These are phyloP conservation scores for Enoplolaimus lenunculus DNA, from an alignment of 2,888 invertebrate genomes.

Conservation along the genomic window DNA sequence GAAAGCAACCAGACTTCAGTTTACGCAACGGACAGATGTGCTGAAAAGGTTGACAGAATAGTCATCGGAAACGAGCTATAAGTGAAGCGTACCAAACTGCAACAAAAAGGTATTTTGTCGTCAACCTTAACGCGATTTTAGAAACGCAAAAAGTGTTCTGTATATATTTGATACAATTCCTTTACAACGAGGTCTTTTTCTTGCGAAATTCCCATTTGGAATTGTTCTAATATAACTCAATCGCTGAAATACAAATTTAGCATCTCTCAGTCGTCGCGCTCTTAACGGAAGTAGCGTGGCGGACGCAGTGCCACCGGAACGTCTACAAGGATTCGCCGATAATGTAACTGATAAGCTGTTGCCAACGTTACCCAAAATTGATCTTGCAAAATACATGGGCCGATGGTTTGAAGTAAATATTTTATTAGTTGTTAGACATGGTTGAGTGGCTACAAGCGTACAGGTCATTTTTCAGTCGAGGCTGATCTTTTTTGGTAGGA, in stretches of 20 bases:
- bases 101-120: too few species aligned
- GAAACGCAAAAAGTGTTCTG: neutral
- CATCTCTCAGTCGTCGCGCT: constrained; percentile 37
- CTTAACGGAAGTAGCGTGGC: constrained; percentile 40
- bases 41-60: too few species aligned
- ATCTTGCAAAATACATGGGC: constrained; percentile 39
- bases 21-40: too few species aligned
- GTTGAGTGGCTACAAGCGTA: too few species aligned
- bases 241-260: too few species aligned
- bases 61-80: too few species aligned
- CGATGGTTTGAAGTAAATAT: constrained; percentile 35
- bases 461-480: too few species aligned
- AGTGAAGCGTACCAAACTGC: too few species aligned
- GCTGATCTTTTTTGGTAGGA: too few species aligned
- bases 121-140: neutral
- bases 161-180: neutral
- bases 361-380: constrained; percentile 37
- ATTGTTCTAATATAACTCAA: too few species aligned
- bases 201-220: neutral
- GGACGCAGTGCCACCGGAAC: constrained; percentile 38
- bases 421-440: neutral
- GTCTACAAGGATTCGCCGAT: constrained; percentile 39
- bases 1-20: too few species aligned
- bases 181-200: neutral
- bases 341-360: constrained; percentile 39